Evolutionary conservation across 2,113 vertebrate genomes (phyloP).

Genomic region (Bubo bubo): DNA sequence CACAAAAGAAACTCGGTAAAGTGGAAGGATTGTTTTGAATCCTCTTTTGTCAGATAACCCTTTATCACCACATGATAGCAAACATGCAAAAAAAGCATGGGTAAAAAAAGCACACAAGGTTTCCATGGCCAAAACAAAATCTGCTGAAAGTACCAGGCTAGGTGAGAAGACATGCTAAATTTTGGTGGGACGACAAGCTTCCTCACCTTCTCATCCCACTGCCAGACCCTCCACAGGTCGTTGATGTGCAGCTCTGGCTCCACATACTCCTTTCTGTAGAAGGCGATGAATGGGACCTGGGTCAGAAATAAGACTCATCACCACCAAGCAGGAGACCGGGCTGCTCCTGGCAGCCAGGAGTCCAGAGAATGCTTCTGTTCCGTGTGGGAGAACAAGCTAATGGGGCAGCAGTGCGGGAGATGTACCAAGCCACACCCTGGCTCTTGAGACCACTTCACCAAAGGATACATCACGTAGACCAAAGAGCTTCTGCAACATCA

Average conservation of each 20-base stretch:
- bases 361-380: background rate
- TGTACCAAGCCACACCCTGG: background rate
- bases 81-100: background rate
- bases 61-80: background rate
- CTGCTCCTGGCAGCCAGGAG: background rate
- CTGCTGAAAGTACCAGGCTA: background rate
- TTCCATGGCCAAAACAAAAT: background rate
- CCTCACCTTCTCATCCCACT: slow-evolving; percentile 98
- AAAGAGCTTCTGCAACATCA: background rate
- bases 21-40: background rate
- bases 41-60: background rate
- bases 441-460: background rate
- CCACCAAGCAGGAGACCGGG: background rate
- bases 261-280: slow-evolving; percentile 98
- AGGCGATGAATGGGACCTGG: slow-evolving; percentile 97
- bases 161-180: background rate
- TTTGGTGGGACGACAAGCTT: background rate
- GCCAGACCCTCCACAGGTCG: slow-evolving; percentile 97
- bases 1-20: background rate
- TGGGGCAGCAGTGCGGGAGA: background rate
- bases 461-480: background rate
- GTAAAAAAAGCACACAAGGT: background rate
- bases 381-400: background rate
- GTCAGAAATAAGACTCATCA: slow-evolving; percentile 40
- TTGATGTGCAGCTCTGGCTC: slow-evolving; percentile 97